Evolutionary conservation across 2,888 invertebrate genomes (phyloP).

Genomic region (Pseudoips prasinana): DNA sequence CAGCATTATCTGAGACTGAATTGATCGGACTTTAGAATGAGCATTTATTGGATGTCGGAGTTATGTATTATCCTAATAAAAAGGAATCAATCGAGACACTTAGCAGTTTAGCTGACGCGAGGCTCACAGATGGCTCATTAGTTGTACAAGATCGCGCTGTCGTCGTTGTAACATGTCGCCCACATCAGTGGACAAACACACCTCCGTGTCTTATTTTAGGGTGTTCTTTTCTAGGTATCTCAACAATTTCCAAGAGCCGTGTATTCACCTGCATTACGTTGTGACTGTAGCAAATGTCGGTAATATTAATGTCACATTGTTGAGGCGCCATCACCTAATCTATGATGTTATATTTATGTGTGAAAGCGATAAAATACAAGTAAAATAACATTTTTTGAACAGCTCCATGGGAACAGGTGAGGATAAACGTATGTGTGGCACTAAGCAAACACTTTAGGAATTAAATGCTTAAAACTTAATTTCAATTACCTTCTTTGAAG

Average conservation of each 20-base stretch:
- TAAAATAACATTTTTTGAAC: conserved; percentile 80
- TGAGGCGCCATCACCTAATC: conserved; percentile 72
- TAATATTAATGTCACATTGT: conserved; percentile 77
- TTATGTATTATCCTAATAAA: conserved; percentile 68
- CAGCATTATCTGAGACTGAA: conserved; percentile 75
- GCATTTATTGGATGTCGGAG: conserved; percentile 74
- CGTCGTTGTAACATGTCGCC: conserved; percentile 42
- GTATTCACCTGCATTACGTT: conserved; percentile 56
- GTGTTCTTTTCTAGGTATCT: conserved; percentile 81
- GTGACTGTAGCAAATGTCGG: conserved; percentile 71
- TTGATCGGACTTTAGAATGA: conserved; percentile 76
- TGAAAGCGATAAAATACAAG: conserved; percentile 74
- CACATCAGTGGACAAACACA: conserved; percentile 43
- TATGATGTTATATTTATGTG: conserved; percentile 76
- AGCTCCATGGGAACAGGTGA: conserved; percentile 80
- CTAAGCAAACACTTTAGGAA: conserved; percentile 52
- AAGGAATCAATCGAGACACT: conserved; percentile 63
- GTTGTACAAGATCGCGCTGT: conserved; percentile 48
- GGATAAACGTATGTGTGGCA: conserved; percentile 74
- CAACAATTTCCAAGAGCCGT: conserved; percentile 61
- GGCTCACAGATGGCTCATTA: conserved; percentile 53
- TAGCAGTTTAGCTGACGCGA: conserved; percentile 68
- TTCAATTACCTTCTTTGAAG: conserved; percentile 46
- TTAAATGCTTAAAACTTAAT: conserved; percentile 47
- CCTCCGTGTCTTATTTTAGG: conserved; percentile 71